Percentiles rank a stretch among this genome's conserved stretches.
phyloP scores from a whole-genome alignment of 2,888 invertebrate genomes.

The Lomographa bimaculata region DNA sequence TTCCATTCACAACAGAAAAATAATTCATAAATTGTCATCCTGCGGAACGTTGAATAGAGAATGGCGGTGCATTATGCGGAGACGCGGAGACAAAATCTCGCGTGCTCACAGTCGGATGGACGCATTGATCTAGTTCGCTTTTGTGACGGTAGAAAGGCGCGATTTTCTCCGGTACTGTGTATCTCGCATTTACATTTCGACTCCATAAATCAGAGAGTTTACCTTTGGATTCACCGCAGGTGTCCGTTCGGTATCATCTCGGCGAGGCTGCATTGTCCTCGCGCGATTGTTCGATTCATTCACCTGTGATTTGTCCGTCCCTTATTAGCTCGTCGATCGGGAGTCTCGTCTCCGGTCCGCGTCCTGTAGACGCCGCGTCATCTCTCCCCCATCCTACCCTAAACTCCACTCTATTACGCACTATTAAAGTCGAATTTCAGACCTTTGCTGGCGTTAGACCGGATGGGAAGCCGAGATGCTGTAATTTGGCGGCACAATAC shows the following conservation, averaged over 20 bases:
- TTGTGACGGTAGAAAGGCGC: constrained; percentile 58
- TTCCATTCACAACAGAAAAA: constrained; percentile 42
- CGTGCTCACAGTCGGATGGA: constrained; percentile 52
- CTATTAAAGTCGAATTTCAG: constrained; percentile 37
- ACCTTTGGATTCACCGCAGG: constrained; percentile 58
- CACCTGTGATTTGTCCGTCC: constrained; percentile 64
- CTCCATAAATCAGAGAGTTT: constrained; percentile 65
- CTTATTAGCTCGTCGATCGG: constrained; percentile 57
- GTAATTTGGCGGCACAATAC: constrained; percentile 79
- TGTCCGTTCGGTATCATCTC: constrained; percentile 54
- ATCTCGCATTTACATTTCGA: constrained; percentile 51
- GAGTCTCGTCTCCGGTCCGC: constrained; percentile 39
- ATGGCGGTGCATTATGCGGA: constrained; percentile 41
- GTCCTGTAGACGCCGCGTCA: constrained; percentile 49
- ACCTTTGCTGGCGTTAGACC: constrained; percentile 46
- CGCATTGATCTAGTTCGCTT: constrained; percentile 56
- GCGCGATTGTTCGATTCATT: constrained; percentile 53
- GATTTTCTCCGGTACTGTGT: constrained; percentile 65
- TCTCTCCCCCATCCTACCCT: constrained; percentile 28
- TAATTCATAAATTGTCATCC: constrained; percentile 40
- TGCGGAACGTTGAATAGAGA: constrained; percentile 23
- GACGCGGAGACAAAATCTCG: constrained; percentile 51
- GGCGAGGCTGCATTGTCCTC: constrained; percentile 53
- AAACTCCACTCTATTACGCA: constrained; percentile 34
- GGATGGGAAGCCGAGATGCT: constrained; percentile 80